A percentile compares a stretch with the other conserved stretches of the same genome.
Conservation (phyloP, 2,113 vertebrate species). For the Rhabdomys dilectus region DNA sequence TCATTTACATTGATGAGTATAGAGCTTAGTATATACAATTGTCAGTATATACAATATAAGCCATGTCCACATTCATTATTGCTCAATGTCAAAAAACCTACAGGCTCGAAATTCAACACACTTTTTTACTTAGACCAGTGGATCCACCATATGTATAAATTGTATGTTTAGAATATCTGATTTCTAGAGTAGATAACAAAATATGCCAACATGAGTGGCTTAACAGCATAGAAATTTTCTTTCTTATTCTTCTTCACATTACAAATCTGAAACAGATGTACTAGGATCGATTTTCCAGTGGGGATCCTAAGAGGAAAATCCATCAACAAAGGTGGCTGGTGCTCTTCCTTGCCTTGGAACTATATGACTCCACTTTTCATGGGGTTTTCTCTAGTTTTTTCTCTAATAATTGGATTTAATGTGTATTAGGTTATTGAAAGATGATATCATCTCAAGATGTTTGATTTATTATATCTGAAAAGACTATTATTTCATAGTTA, state of each 20-base stretch:
- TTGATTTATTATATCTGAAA: slow-evolving; percentile 51
- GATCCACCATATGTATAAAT: background rate
- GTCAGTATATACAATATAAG: background rate
- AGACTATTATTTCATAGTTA: slow-evolving; percentile 31
- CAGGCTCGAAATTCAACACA: background rate
- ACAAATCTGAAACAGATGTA: slow-evolving; percentile 8
- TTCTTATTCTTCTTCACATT: background rate
- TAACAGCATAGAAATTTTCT: slow-evolving; percentile 3
- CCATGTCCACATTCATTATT: background rate
- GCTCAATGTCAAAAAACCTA: background rate
- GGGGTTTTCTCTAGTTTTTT: background rate
- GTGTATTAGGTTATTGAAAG: slow-evolving; percentile 4
- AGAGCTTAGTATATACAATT: background rate
- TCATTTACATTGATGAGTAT: background rate
- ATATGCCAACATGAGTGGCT: background rate
- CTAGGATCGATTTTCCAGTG: background rate
- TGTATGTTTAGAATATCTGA: background rate
- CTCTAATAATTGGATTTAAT: slow-evolving; percentile 6
- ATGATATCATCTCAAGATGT: slow-evolving; percentile 31
- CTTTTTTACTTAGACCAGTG: slow-evolving; percentile 12
- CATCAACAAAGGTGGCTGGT: background rate
- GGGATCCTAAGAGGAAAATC: background rate
- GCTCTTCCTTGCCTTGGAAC: background rate
- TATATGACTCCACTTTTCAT: background rate
- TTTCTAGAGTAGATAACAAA: background rate